These are phyloP conservation scores for Balaenoptera acutorostrata DNA, from an alignment of 2,113 vertebrate genomes.

Conservation along the genomic window DNA sequence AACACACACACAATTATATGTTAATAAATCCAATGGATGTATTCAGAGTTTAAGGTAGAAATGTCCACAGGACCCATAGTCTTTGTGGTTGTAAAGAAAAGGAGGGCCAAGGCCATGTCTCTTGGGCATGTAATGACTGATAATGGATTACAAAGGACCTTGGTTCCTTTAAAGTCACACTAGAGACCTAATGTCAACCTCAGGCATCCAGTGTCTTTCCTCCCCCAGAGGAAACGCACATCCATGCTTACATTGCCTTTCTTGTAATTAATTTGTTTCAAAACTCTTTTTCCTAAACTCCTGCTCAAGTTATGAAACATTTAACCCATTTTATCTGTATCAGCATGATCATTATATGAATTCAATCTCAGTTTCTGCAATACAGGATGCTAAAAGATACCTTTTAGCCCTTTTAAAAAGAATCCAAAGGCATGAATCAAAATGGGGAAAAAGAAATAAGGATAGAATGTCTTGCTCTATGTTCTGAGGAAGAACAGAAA, in stretches of 20 bases:
- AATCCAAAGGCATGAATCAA: neutral
- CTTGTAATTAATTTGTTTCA: neutral
- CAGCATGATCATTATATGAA: neutral
- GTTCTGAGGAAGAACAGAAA: neutral
- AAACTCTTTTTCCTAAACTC: neutral
- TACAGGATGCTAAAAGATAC: neutral
- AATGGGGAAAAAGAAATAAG: neutral
- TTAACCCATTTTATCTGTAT: neutral
- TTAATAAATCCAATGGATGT: neutral
- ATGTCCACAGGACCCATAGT: neutral
- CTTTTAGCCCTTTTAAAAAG: neutral
- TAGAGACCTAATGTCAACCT: neutral
- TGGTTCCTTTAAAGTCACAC: neutral
- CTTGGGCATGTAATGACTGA: neutral
- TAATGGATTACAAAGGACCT: neutral
- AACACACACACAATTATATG: neutral
- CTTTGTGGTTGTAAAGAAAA: neutral
- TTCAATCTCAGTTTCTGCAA: neutral
- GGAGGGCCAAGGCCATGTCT: neutral
- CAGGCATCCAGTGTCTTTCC: neutral
- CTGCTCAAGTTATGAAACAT: neutral
- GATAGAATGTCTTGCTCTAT: neutral
- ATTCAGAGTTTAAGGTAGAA: neutral
- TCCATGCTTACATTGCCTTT: neutral
- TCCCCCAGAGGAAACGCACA: neutral